A percentile compares a stretch with the other conserved stretches of the same genome.
Conservation (phyloP, 1,140 invertebrate genomes). For the Gryllus bimaculatus region DNA sequence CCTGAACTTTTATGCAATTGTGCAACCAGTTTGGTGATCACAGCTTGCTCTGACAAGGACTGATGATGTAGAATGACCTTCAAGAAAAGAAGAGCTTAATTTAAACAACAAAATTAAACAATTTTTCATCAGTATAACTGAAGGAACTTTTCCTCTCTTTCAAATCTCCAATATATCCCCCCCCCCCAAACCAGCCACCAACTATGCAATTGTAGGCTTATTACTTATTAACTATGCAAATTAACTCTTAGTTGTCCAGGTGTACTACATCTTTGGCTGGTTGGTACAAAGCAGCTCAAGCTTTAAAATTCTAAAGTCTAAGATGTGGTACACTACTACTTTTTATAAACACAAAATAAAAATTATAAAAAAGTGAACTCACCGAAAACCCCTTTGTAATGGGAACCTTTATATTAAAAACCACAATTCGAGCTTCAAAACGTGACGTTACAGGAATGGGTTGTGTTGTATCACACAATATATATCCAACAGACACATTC, state of each 20-base stretch:
- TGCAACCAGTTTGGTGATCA: conserved; percentile 73
- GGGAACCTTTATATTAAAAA: conserved; percentile 86
- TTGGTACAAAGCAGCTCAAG: too few species aligned
- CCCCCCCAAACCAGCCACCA: too few species aligned
- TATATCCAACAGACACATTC: conserved; percentile 74
- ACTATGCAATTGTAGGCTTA: too few species aligned
- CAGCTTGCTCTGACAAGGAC: conserved; percentile 78
- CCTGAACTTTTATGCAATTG: conserved; percentile 86
- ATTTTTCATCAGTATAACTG: too few species aligned
- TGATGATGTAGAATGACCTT: conserved; percentile 83
- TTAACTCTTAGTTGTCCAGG: too few species aligned
- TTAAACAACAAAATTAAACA: too few species aligned
- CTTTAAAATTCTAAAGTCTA: too few species aligned
- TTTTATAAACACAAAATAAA: conserved; percentile 12
- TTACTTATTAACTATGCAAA: too few species aligned
- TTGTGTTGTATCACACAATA: conserved; percentile 69
- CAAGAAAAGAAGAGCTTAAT: too few species aligned
- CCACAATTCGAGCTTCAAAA: conserved; percentile 84
- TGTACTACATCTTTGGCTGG: too few species aligned
- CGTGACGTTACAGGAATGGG: conserved; percentile 69
- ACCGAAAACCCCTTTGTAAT: conserved; percentile 84
- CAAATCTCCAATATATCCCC: too few species aligned
- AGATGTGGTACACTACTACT: not conserved
- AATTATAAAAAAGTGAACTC: conserved; percentile 28
- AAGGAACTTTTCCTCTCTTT: too few species aligned